Base-by-base conservation (phyloP, 2,888 invertebrate genomes). In the Hanleya hanleyi region DNA sequence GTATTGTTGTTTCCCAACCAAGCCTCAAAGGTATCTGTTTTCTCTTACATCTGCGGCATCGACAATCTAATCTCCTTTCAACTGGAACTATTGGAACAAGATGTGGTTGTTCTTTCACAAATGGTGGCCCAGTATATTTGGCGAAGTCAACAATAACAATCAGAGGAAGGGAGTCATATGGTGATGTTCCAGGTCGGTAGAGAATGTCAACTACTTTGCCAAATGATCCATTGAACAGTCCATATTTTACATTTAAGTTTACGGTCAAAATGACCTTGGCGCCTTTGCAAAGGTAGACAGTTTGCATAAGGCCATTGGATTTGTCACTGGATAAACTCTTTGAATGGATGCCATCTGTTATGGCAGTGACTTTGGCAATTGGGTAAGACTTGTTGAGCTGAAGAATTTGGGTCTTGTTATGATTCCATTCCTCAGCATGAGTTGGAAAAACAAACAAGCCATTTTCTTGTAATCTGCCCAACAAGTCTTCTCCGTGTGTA, bases 131-230 rank as follows among this genome's bases (percentile, higher is more conserved):
- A n/a, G n/a, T n/a, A n/a, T n/a, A n/a, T n/a, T n/a, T n/a, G n/a
- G n/a, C n/a, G n/a, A n/a, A n/a, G n/a, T n/a, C n/a, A n/a, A n/a
- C n/a, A n/a, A n/a, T n/a, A n/a, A n/a, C n/a, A n/a, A n/a, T n/a
- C n/a, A n/a, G n/a, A n/a, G n/a, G n/a, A n/a, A n/a, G n/a, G n/a
- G n/a, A n/a, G n/a, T n/a, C n/a, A n/a, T n/a, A n/a, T n/a, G n/a
- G n/a, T n/a, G n/a, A n/a, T n/a, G n/a, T n/a, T n/a, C n/a, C n/a
- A n/a, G n/a, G n/a, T n/a, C n/a, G 64, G 32, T 79, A 81, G 5
- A 81, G 26, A n/a, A 79, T 78, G 50, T 78, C 77, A 7, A 69
- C 35, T n/a, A 80, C 72, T 35, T n/a, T 71, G 0, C 77, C 81
- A 22, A 70, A 38, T 3, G 76, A 37, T 18, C 77, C 78, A 78